Conservation (phyloP, 2,797 vertebrate genomes). For the Clangula hyemalis region DNA sequence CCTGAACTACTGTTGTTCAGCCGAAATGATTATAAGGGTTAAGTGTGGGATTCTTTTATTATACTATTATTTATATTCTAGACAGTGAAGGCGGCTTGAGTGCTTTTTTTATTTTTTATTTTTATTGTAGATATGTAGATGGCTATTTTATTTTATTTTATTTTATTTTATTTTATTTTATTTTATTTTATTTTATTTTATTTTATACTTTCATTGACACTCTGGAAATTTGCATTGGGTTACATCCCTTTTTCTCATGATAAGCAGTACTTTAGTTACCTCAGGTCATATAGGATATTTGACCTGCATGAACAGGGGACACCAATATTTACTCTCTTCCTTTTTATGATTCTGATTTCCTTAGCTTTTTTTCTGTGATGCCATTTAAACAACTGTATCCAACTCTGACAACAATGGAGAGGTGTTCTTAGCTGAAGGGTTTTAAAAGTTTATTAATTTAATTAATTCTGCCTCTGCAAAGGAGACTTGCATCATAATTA, state of each 20-base stretch:
- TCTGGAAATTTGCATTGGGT: background rate
- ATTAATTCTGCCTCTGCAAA: constrained; percentile 51
- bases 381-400: constrained; percentile 38
- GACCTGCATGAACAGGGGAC: background rate
- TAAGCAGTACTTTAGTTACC: background rate
- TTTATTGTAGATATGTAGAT: background rate
- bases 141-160: no score
- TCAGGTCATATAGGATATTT: background rate
- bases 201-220: background rate
- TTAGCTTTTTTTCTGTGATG: background rate
- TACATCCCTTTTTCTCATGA: background rate
- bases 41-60: background rate
- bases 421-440: constrained; percentile 20
- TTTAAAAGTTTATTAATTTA: constrained; percentile 46
- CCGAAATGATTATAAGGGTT: background rate
- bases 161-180: background rate
- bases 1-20: background rate
- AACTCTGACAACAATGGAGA: background rate
- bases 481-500: constrained; percentile 2
- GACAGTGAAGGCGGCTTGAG: background rate
- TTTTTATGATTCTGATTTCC: background rate
- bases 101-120: background rate
- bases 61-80: background rate
- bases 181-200: background rate
- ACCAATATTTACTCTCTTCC: background rate